Base-by-base conservation (phyloP, 2,888 invertebrate genomes). In the Scaeva pyrastri region DNA sequence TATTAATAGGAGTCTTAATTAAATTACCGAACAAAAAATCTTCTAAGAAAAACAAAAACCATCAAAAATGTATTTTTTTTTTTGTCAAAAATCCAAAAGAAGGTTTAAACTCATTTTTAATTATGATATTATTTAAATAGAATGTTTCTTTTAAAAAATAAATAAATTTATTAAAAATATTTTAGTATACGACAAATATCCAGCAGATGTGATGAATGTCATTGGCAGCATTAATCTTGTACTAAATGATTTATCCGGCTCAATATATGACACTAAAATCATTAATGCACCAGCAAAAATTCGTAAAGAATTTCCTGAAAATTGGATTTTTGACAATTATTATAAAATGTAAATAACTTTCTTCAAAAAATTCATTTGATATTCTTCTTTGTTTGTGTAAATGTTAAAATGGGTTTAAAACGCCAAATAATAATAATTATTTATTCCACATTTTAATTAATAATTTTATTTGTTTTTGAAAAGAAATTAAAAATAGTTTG, bases 311-410 rank as follows among this genome's bases (percentile, higher is more conserved):
- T 86, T 86, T 71, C 86, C 82, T 45, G 82, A 86, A 77, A 86
- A 76, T 79, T 88, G 88, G 88, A 83, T 83, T 88, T 88, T 79
- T 88, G 72, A 79, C 60, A 71, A 75, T 77, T 70, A 80, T 77
- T 72, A 78, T 10, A 62, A 84, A 48, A 88, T 75, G 88, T 88
- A 88, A 88, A 79, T 86, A 81, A 26, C 5, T 31, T 10, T 43
- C 74, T 66, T 48, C 10, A 43, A 60, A 3, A 50, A 39, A 21
- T 60, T 41, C 14, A 60, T 41, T 60, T 19, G 39, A 16, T 58
- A 5, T 21, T 52, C 12, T 52, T 52, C 10, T 45, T 1, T 48
- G 1, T 48, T 48, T 48, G 19, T 19, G 19, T 12, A 41, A n/a
- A n/a, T n/a, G n/a, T n/a, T n/a, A n/a, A n/a, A n/a, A n/a, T n/a